Percentiles rank a stretch among this genome's conserved stretches.
Evolutionary conservation across 2,888 invertebrate species (phyloP).

Genomic region (Sinotaia quadrata): DNA sequence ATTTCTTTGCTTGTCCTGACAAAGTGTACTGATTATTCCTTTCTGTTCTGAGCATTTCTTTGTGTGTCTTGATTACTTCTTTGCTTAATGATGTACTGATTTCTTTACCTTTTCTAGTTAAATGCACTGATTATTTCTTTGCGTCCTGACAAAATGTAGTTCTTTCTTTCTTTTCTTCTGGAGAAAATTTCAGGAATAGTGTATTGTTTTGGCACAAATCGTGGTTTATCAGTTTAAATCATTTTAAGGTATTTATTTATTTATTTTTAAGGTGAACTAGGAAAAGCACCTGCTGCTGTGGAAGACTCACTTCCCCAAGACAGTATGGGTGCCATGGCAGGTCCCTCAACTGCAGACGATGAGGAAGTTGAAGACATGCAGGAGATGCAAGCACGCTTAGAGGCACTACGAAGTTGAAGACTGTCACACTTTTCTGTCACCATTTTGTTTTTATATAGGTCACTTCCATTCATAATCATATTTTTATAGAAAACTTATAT

Average conservation of each 20-base stretch:
- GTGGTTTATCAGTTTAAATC: not conserved
- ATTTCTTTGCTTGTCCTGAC: no score
- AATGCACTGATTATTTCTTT: no score
- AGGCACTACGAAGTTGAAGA: constrained; percentile 87
- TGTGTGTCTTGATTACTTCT: no score
- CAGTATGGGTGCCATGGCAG: constrained; percentile 51
- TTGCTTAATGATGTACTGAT: no score
- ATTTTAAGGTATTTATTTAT: not conserved
- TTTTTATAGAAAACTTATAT: no score
- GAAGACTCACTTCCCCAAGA: constrained; percentile 74
- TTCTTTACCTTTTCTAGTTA: no score
- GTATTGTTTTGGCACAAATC: not conserved
- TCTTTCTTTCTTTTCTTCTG: not conserved
- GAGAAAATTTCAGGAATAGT: no score
- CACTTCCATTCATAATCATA: no score
- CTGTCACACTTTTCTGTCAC: no score
- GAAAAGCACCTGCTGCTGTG: constrained; percentile 85
- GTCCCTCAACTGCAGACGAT: constrained; percentile 70
- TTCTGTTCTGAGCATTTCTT: no score
- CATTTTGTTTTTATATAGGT: no score
- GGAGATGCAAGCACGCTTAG: constrained; percentile 91
- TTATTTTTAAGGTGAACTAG: constrained; percentile 80
- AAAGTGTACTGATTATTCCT: no score
- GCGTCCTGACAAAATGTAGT: not conserved
- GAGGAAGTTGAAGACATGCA: constrained; percentile 88